These are phyloP conservation scores for Petrocephalus microphthalmus DNA, from an alignment of 2,113 vertebrate genomes.

Conservation along the genomic window DNA sequence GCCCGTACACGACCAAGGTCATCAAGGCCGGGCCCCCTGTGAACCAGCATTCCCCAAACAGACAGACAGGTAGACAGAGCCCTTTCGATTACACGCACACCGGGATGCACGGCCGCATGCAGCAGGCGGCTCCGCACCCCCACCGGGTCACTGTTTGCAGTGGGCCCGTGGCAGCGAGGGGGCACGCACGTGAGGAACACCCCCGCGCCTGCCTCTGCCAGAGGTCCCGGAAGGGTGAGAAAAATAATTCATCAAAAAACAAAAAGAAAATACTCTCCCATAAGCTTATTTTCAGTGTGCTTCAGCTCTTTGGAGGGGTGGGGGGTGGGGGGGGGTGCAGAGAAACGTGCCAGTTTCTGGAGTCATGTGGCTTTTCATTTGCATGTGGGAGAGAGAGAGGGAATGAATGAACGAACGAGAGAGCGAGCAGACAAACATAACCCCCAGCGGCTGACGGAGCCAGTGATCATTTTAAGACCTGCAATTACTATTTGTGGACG, in stretches of 20 bases:
- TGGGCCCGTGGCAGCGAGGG: neutral
- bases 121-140: neutral
- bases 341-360: constrained; percentile 1
- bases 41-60: neutral
- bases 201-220: neutral
- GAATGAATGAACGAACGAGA: constrained; percentile 4
- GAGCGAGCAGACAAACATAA: constrained; percentile 24
- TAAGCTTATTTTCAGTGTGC: neutral
- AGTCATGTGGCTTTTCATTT: neutral
- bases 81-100: neutral
- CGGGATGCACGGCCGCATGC: neutral
- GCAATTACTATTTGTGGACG: constrained; percentile 25
- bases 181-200: neutral
- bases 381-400: neutral
- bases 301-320: neutral
- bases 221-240: neutral
- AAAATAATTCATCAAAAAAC: neutral
- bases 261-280: neutral
- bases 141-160: neutral
- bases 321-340: neutral
- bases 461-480: constrained; percentile 22
- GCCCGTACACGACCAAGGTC: neutral
- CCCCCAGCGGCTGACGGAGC: neutral
- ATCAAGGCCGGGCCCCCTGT: neutral
- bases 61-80: neutral